Evolutionary conservation across 2,113 vertebrate genomes (phyloP).

Genomic region (Nibea albiflora): DNA sequence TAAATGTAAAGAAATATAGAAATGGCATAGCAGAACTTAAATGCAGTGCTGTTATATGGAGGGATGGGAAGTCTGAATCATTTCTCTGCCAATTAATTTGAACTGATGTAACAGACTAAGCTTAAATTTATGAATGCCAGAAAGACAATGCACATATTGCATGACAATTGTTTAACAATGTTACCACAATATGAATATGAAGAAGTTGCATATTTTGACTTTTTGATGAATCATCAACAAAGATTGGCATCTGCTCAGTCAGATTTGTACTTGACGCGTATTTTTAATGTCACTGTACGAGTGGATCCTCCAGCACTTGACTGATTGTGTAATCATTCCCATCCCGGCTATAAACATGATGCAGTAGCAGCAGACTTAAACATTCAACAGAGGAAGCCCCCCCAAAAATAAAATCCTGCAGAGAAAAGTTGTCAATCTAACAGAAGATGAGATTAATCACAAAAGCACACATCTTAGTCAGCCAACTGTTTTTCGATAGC

Average conservation of each 20-base stretch:
- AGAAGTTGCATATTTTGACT: constrained; percentile 57
- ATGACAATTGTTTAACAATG: constrained; percentile 33
- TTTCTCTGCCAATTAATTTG: constrained; percentile 24
- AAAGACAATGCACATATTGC: constrained; percentile 30
- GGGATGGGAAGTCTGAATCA: constrained; percentile 48
- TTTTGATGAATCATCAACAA: neutral
- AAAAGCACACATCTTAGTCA: constrained; percentile 9
- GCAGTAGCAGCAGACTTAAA: constrained; percentile 49
- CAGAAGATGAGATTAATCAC: constrained; percentile 28
- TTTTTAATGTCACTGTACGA: neutral
- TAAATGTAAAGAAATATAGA: constrained; percentile 31
- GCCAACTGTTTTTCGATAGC: neutral
- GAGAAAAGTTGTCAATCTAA: constrained; percentile 31
- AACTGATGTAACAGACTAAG: constrained; percentile 41
- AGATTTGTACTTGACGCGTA: neutral
- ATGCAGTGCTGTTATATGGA: constrained; percentile 19
- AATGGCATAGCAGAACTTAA: constrained; percentile 19
- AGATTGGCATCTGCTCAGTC: constrained; percentile 15
- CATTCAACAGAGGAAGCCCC: constrained; percentile 62
- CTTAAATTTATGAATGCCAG: constrained; percentile 13
- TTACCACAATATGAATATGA: constrained; percentile 26
- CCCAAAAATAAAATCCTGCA: constrained; percentile 23
- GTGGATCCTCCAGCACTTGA: constrained; percentile 23
- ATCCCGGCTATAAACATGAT: constrained; percentile 26
- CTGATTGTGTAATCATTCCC: constrained; percentile 28